Base-by-base conservation (phyloP, 2,888 invertebrate genomes). In the Amblyteles armatorius region DNA sequence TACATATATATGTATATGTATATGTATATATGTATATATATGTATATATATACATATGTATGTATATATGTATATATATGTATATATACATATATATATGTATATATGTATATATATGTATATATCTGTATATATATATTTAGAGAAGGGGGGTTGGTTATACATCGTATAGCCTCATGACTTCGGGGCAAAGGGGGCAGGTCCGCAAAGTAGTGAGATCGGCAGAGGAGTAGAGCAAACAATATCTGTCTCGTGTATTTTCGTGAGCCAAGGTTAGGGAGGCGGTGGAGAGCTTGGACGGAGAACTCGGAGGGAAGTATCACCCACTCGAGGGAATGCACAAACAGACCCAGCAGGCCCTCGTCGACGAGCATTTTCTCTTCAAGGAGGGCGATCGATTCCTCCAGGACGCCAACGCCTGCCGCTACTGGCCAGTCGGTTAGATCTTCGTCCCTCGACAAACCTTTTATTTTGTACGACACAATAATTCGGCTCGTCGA, bases 391-490 rank as follows among this genome's bases (percentile, higher is more conserved):
- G 95, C n/a, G 95, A 96, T 92, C 94, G 94, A 83, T 94, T 94
- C 89, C 91, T 95, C 68, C 94, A 94, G 87, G 94, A 95, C 67
- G 96, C 96, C 71, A 95, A 95, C 79, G 95, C 95, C 82, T 96
- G 95, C 93, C 95, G 96, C 82, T 96, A 95, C 93, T 97, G 97
- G 97, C 96, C 97, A 76, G 94, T 94, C 67, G 96, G 95, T 93
- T 85, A 90, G 91, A 77, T 67, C 67, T 19, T 40, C 26, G 13
- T 57, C 26, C 7, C 79, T 60, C 71, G 48, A 57, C 13, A 71
- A 69, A 48, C 69, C 69, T 68, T 79, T 69, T 63, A 2, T 29
- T 33, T 33, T n/a, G 13, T 26, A 13, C 4, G 22, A 29, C 60
- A 6, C 16, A 11, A 55, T 55, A 55, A 55, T 60, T 60, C 26